A percentile compares a stretch with the other conserved stretches of the same genome.
These are phyloP conservation scores for Augochlorella aurata DNA, from an alignment of 2,888 invertebrate species.

Conservation along the genomic window DNA sequence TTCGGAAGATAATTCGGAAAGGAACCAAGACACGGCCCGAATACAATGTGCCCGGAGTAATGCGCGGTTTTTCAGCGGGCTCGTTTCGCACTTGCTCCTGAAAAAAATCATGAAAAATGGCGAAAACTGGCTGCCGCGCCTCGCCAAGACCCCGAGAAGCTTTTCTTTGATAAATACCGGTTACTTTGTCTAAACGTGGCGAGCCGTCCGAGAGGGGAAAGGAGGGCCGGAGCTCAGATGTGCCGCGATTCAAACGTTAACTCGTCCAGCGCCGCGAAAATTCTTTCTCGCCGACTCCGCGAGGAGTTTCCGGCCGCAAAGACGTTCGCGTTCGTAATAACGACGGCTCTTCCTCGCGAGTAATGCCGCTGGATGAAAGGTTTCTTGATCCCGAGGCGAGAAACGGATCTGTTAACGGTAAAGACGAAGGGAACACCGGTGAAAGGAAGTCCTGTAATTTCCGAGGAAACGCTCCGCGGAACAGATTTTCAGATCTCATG, in stretches of 20 bases:
- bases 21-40: conserved; percentile 2
- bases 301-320: neutral
- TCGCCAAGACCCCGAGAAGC: conserved; percentile 27
- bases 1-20: neutral
- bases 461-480: neutral
- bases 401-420: neutral
- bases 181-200: conserved; percentile 47
- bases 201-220: neutral
- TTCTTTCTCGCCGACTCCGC: neutral
- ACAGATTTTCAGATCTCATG: neutral
- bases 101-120: neutral
- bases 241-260: conserved; percentile 1
- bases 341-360: neutral
- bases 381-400: neutral
- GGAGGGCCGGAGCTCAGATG: neutral
- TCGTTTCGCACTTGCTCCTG: neutral
- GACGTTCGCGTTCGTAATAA: conserved; percentile 4
- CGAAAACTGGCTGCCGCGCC: neutral
- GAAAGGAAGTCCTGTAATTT: neutral
- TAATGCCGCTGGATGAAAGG: neutral
- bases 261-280: neutral
- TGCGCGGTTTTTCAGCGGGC: neutral
- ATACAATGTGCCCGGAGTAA: neutral
- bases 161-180: conserved; percentile 53
- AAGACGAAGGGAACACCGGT: neutral